Evolutionary conservation across 2,113 vertebrate genomes (phyloP).

Genomic region (Fulmarus glacialis): DNA sequence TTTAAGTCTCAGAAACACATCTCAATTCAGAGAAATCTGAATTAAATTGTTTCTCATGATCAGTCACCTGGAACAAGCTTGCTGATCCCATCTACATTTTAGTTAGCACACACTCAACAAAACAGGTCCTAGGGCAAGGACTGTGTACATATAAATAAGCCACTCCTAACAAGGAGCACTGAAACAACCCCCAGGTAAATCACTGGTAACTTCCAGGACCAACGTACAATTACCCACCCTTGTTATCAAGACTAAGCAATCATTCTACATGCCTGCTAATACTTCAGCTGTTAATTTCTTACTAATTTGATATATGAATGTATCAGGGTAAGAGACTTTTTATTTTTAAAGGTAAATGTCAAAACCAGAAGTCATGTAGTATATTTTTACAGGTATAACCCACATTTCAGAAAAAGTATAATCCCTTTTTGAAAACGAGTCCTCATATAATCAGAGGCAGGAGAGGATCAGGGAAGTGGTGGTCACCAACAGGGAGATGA

Average conservation of each 20-base stretch:
- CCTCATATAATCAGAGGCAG: not conserved
- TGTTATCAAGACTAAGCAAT: not conserved
- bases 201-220: not conserved
- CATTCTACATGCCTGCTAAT: not conserved
- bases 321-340: not conserved
- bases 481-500: not conserved
- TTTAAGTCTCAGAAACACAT: not conserved
- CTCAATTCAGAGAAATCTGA: not conserved
- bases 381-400: not conserved
- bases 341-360: not conserved
- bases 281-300: not conserved
- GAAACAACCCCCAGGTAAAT: not conserved
- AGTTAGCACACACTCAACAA: not conserved
- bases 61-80: not conserved
- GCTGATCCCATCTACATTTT: not conserved
- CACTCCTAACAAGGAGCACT: not conserved
- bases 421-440: not conserved
- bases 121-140: not conserved
- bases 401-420: not conserved
- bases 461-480: not conserved
- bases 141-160: not conserved
- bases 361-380: not conserved
- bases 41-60: not conserved
- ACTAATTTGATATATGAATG: not conserved
- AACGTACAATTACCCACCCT: not conserved